A percentile compares a stretch with the other conserved stretches of the same genome.
phyloP scores from a whole-genome alignment of 1,140 invertebrate species.

The Samia ricini region DNA sequence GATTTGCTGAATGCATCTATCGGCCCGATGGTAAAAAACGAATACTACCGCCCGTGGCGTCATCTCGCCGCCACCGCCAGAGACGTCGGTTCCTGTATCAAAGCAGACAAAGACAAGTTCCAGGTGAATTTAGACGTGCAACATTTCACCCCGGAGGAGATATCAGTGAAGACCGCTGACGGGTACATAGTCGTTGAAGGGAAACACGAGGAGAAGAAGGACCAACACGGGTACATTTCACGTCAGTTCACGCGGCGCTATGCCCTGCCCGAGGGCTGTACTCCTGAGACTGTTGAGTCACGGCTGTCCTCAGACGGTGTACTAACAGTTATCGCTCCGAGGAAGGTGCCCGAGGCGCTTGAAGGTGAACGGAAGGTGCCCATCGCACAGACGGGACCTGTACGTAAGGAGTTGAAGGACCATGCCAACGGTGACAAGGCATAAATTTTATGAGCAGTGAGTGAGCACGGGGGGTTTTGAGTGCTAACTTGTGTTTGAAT shows the following conservation, averaged over 20 bases:
- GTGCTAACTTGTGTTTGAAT: not conserved
- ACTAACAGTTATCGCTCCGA: constrained; percentile 83
- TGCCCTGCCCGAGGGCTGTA: constrained; percentile 80
- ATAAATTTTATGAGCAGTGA: not conserved
- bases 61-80: constrained; percentile 45
- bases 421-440: constrained; percentile 47
- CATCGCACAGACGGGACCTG: constrained; percentile 82
- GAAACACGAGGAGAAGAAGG: constrained; percentile 82
- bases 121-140: constrained; percentile 86
- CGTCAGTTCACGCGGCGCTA: constrained; percentile 57
- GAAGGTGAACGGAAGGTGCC: constrained; percentile 80
- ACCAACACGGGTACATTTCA: constrained; percentile 77
- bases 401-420: constrained; percentile 60
- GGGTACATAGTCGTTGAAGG: constrained; percentile 83
- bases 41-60: constrained; percentile 78
- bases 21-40: constrained; percentile 38
- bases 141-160: constrained; percentile 87
- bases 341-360: constrained; percentile 76
- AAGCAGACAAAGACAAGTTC: constrained; percentile 59
- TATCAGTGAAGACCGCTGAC: constrained; percentile 85
- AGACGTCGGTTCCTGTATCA: constrained; percentile 60
- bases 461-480: not conserved
- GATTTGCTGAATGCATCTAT: constrained; percentile 70
- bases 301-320: constrained; percentile 87
- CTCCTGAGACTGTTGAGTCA: constrained; percentile 85